phyloP scores from a whole-genome alignment of 2,113 vertebrate species.

The Oncorhynchus masou region DNA sequence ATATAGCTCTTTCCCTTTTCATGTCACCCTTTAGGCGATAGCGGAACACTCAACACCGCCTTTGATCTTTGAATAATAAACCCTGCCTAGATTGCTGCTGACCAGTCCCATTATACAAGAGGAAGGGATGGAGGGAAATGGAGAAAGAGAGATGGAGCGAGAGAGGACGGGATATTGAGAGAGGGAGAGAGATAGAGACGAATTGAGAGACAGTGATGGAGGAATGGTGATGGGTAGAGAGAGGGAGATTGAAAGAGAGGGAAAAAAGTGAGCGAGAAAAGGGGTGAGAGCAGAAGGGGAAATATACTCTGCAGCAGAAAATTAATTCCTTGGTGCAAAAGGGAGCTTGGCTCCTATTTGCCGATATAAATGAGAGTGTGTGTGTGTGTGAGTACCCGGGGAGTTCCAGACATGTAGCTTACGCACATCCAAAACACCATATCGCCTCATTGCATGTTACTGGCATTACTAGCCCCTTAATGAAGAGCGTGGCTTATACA shows the following conservation, averaged over 20 bases:
- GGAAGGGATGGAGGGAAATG: neutral
- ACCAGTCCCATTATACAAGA: neutral
- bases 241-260: neutral
- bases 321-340: neutral
- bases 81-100: constrained; percentile 8
- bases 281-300: neutral
- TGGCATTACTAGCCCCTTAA: neutral
- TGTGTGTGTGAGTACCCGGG: neutral
- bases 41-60: constrained; percentile 42
- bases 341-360: neutral
- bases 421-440: neutral
- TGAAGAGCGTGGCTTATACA: neutral
- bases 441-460: neutral
- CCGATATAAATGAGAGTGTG: neutral
- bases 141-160: neutral
- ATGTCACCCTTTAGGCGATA: constrained; percentile 8
- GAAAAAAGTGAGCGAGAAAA: neutral
- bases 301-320: neutral
- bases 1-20: neutral
- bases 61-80: constrained; percentile 35
- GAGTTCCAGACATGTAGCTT: neutral
- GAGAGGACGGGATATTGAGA: neutral
- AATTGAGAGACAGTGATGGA: no score
- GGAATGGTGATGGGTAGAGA: neutral
- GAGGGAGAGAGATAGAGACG: neutral